Percentiles rank a stretch among this genome's conserved stretches.
phyloP scores from a whole-genome alignment of 2,797 vertebrate species.

The Phrynocephalus vlangalii region DNA sequence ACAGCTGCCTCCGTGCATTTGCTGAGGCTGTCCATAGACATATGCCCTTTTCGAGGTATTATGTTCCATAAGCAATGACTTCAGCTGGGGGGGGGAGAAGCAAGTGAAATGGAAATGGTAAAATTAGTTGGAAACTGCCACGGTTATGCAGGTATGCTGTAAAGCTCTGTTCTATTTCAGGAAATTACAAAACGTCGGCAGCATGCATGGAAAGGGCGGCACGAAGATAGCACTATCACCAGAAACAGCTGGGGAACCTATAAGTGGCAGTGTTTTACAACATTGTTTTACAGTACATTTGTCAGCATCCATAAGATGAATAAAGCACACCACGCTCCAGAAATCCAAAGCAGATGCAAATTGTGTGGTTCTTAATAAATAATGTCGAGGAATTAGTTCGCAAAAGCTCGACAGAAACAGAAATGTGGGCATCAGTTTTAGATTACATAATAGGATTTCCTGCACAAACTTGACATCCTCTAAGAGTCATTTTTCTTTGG shows the following conservation, averaged over 20 bases:
- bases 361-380: background rate
- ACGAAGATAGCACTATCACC: background rate
- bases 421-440: background rate
- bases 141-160: background rate
- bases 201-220: background rate
- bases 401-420: background rate
- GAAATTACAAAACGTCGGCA: background rate
- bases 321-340: background rate
- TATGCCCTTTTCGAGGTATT: conserved; percentile 7
- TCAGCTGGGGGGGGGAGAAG: background rate
- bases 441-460: background rate
- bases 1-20: background rate
- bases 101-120: background rate
- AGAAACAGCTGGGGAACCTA: background rate
- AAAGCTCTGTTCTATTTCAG: conserved; percentile 1
- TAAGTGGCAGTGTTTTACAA: background rate
- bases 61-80: background rate
- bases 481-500: background rate
- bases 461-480: background rate
- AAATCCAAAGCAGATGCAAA: background rate
- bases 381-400: background rate
- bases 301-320: background rate
- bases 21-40: background rate
- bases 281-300: background rate
- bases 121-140: background rate